Base-by-base conservation (phyloP, 1,140 invertebrate species). In the Amphibalanus amphitrite region DNA sequence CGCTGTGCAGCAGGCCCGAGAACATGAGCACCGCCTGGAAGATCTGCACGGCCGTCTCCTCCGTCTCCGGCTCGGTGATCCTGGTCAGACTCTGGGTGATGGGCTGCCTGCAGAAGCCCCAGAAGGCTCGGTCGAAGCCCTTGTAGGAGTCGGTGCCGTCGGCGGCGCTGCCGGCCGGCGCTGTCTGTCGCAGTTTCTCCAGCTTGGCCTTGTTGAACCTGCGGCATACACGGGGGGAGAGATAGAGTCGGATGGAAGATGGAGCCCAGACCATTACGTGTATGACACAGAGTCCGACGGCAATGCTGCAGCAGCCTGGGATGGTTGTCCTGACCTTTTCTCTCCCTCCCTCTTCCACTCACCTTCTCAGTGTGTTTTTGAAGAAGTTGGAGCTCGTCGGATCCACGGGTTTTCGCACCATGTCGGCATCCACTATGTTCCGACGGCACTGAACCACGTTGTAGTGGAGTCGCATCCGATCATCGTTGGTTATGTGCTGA, bases 141-240 rank as follows among this genome's bases (percentile, higher is more conserved):
- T 92, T 93, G 78, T 93, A 94, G 25, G 86, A 89, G 81, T 93
- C 91, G 0, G 81, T 73, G 29, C 72, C 71, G 23, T 72, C 73
- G 72, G 75, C 70, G 67, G 40, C 65, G 69, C 70, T 78, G 59
- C 82, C 82, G 76, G 77, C 25, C 76, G 73, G 28, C 73, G 75
- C 28, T 74, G 76, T 72, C 72, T 88, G 85, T 73, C 91, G 84
- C 64, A 93, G 82, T 78, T 92, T 92, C 76, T 95, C 92, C 72
- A 95, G 82, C 65, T 91, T 86, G 74, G 92, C 88, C 77, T 93
- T 93, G 59, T 92, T 95, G 67, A 95, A 81, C 77, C 91, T 87
- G 74, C 8, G 78, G 71, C 69, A 71, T 71, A 74, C 3, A 3
- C 23, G 26, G 69, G 28, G 69, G 23, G 4, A n/a, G 30, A 25